Base-by-base conservation (phyloP, 2,888 invertebrate genomes). In the Drosophila subquinaria region DNA sequence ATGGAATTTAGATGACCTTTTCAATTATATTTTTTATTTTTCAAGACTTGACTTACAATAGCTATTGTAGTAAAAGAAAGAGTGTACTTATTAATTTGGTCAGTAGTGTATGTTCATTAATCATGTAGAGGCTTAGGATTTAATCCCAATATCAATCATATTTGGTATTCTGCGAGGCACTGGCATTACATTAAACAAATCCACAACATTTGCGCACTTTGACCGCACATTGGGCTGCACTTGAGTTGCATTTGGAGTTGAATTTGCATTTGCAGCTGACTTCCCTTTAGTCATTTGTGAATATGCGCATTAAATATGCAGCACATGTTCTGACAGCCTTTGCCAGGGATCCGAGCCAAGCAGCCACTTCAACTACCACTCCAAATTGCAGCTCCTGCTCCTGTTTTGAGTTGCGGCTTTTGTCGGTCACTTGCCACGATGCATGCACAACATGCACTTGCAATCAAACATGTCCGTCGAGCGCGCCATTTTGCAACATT, bases 391-490 rank as follows among this genome's bases (percentile, higher is more conserved):
- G 35, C 47, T 36, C 11, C 51, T n/a, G 9, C 20, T 15, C 9
- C 51, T 53, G n/a, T 30, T 51, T 65, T 2, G 47, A 38, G 38
- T 30, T 59, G 59, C 47, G 53, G 59, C 65, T 69, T 64, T 17
- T 64, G 73, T 55, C 50, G 79, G 75, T 62, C 77, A 76, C 43
- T 74, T 59, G 73, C 63, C 67, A 75, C 80, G 80, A 60, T 71
- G 81, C 81, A 81, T 69, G 79, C 81, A 83, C 79, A 79, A 79
- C 82, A 81, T 81, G 82, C 82, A 81, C 76, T 76, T 70, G 81
- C 82, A 85, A 82, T 82, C 82, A 85, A 85, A 82, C 81, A 82
- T 82, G 82, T 80, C 81, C 83, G 83, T 42, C 61, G 63, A 63
- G 63, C 52, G 60, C 47, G 70, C 69, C 85, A 82, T 76, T 73